Percentiles rank a stretch among this genome's conserved stretches.
phyloP scores from a whole-genome alignment of 2,113 vertebrate genomes.

The Alectura lathami region DNA sequence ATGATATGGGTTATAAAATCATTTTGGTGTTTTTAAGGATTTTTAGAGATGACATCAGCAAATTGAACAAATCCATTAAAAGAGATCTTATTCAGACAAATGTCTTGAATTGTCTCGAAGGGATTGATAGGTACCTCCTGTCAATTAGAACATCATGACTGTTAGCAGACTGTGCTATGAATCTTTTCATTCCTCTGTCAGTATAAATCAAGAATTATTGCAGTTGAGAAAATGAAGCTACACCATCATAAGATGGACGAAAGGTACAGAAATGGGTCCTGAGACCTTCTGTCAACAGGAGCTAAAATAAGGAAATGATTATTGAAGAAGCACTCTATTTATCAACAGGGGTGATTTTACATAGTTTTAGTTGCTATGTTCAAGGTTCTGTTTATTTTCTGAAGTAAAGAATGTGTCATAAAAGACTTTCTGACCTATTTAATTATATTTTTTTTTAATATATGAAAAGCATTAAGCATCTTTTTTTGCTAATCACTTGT shows the following conservation, averaged over 20 bases:
- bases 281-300: neutral
- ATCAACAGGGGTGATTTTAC: neutral
- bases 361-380: neutral
- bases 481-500: neutral
- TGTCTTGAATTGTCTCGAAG: neutral
- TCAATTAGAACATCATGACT: neutral
- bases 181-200: neutral
- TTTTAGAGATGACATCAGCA: neutral
- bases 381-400: neutral
- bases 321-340: neutral
- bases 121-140: neutral
- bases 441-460: neutral
- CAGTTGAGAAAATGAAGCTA: neutral
- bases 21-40: neutral
- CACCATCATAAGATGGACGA: neutral
- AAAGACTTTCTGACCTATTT: neutral
- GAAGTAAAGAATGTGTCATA: neutral
- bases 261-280: neutral
- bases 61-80: neutral
- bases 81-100: neutral
- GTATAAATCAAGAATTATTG: neutral
- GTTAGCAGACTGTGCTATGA: neutral
- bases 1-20: neutral
- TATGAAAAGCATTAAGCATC: neutral
- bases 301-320: neutral